These are phyloP conservation scores for Hirtodrosophila trivittata DNA, from an alignment of 2,888 invertebrate genomes.

Conservation along the genomic window DNA sequence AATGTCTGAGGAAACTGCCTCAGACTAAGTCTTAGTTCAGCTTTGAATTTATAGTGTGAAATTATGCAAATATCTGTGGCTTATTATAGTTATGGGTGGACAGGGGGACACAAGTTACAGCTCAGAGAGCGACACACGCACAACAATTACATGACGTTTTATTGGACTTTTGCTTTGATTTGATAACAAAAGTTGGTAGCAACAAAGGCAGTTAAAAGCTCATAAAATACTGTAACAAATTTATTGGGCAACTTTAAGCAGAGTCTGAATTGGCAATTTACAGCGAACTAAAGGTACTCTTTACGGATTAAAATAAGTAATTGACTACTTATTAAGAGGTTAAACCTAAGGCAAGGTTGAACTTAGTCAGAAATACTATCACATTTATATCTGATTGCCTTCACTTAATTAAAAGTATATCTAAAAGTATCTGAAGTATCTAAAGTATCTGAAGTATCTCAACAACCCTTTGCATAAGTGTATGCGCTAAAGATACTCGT, in stretches of 20 bases:
- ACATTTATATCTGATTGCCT: no score
- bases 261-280: not conserved
- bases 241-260: slow-evolving; percentile 64
- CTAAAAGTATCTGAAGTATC: no score
- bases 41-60: slow-evolving; percentile 68
- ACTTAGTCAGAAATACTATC: no score
- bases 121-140: slow-evolving; percentile 17
- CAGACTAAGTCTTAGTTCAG: not conserved
- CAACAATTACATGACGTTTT: slow-evolving; percentile 61
- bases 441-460: no score
- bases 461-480: no score
- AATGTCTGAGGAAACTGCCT: slow-evolving; percentile 27
- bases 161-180: slow-evolving; percentile 47
- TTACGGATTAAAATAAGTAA: no score
- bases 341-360: no score
- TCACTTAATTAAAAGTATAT: no score
- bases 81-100: slow-evolving; percentile 45
- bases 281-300: no score
- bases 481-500: no score
- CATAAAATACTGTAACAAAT: slow-evolving; percentile 75
- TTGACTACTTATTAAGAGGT: no score
- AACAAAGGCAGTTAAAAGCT: slow-evolving; percentile 75
- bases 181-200: slow-evolving; percentile 68
- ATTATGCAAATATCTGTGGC: slow-evolving; percentile 67
- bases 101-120: slow-evolving; percentile 31